These are phyloP conservation scores for Pipra filicauda DNA, from an alignment of 2,113 vertebrate genomes.

Conservation along the genomic window DNA sequence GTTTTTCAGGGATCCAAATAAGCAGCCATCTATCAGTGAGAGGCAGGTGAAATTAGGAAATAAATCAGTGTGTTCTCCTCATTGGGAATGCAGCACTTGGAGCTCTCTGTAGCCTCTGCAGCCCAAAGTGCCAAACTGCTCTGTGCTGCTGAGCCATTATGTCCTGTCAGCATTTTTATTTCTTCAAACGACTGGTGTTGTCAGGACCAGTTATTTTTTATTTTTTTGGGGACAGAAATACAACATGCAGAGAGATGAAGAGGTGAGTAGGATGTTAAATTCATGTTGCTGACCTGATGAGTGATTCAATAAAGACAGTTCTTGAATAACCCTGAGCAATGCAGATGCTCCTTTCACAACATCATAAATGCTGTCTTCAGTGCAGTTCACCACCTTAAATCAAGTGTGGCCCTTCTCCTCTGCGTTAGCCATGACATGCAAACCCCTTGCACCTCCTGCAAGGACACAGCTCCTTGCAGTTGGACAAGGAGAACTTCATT, in stretches of 20 bases:
- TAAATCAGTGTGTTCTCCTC: slow-evolving; percentile 19
- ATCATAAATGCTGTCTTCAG: background rate
- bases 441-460: background rate
- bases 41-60: slow-evolving; percentile 51
- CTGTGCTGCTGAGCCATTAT: background rate
- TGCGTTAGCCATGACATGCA: background rate
- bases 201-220: background rate
- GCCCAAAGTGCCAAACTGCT: background rate
- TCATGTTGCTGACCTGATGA: background rate
- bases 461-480: background rate
- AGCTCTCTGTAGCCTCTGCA: background rate
- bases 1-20: slow-evolving; percentile 39
- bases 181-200: background rate
- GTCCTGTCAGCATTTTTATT: background rate
- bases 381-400: background rate
- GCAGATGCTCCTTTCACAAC: background rate
- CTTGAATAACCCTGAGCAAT: background rate
- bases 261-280: background rate
- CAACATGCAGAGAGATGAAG: background rate
- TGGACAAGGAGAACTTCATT: background rate
- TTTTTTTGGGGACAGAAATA: background rate
- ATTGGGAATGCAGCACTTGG: background rate
- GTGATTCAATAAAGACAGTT: background rate
- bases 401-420: background rate
- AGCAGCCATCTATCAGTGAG: slow-evolving; percentile 1